These are phyloP conservation scores for Amphilophus citrinellus DNA, from an alignment of 2,113 vertebrate species.

Conservation along the genomic window DNA sequence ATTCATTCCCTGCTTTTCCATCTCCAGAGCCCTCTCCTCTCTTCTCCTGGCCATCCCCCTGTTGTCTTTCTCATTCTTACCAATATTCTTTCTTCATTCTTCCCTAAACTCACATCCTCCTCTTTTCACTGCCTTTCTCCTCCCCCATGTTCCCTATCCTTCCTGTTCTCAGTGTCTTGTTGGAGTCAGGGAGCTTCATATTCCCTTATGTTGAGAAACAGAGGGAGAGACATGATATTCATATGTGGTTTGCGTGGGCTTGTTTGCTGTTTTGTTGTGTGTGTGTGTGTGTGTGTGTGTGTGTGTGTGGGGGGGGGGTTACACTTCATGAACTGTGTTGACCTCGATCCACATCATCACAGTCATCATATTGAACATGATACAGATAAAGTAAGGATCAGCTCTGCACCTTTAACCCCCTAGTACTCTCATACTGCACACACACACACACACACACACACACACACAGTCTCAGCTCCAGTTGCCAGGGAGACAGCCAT, in stretches of 20 bases:
- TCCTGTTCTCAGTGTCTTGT: conserved; percentile 24
- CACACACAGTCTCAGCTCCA: conserved; percentile 77
- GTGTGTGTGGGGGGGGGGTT: too few species aligned
- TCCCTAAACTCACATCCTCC: conserved; percentile 26
- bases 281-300: too few species aligned
- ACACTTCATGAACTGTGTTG: neutral
- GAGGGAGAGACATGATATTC: conserved; percentile 27
- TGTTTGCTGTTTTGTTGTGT: conserved; percentile 19
- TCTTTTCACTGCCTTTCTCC: conserved; percentile 34
- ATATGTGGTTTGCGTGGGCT: neutral
- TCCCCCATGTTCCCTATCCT: neutral
- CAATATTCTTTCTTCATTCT: conserved; percentile 19
- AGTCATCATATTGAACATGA: conserved; percentile 5
- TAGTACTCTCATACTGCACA: conserved; percentile 36
- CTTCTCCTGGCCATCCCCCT: conserved; percentile 13
- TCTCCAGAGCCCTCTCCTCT: conserved; percentile 38
- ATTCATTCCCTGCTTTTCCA: conserved; percentile 58
- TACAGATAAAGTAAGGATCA: conserved; percentile 43
- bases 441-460: conserved; percentile 37
- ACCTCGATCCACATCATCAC: neutral
- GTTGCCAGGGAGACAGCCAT: conserved; percentile 96
- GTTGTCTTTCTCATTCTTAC: conserved; percentile 32
- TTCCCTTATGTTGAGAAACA: conserved; percentile 63
- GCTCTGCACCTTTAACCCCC: conserved; percentile 42
- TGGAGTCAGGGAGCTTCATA: conserved; percentile 56